Conservation (phyloP, 2,113 vertebrate genomes). For the Formicarius rufipectus region DNA sequence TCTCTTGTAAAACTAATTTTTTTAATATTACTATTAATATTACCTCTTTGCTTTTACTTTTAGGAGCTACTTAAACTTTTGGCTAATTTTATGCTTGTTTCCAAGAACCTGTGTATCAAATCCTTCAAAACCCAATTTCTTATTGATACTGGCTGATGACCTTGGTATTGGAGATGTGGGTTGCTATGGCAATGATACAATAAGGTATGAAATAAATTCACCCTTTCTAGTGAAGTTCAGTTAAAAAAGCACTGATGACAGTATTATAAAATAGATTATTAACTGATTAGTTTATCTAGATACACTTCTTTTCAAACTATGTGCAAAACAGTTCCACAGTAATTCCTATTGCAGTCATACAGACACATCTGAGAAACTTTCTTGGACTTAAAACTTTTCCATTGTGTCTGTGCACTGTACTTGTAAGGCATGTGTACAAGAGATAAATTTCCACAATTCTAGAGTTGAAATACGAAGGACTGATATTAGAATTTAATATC, state of each 20-base stretch:
- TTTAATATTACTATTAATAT: not conserved
- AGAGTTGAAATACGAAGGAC: not conserved
- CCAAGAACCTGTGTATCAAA: not conserved
- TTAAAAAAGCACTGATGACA: not conserved
- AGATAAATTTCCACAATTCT: not conserved
- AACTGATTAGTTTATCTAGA: not conserved
- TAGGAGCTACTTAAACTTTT: not conserved
- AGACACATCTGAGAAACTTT: not conserved
- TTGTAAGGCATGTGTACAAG: not conserved
- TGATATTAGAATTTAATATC: not conserved
- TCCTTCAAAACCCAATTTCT: conserved; percentile 77
- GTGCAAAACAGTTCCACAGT: not conserved
- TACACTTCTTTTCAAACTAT: not conserved
- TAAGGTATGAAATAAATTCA: conserved; percentile 72
- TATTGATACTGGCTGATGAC: conserved; percentile 85
- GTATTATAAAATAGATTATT: not conserved
- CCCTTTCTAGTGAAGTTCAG: not conserved
- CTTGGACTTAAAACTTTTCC: not conserved
- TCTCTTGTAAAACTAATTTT: not conserved
- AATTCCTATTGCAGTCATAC: not conserved
- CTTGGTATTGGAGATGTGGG: conserved; percentile 87
- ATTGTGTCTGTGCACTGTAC: not conserved
- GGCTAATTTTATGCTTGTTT: not conserved
- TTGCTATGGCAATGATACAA: conserved; percentile 85
- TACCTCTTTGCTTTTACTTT: not conserved